Evolutionary conservation across 2,888 invertebrate genomes (phyloP), one percentile per base, ranked within the genome.

Genomic region (Heliconius ethilla): DNA sequence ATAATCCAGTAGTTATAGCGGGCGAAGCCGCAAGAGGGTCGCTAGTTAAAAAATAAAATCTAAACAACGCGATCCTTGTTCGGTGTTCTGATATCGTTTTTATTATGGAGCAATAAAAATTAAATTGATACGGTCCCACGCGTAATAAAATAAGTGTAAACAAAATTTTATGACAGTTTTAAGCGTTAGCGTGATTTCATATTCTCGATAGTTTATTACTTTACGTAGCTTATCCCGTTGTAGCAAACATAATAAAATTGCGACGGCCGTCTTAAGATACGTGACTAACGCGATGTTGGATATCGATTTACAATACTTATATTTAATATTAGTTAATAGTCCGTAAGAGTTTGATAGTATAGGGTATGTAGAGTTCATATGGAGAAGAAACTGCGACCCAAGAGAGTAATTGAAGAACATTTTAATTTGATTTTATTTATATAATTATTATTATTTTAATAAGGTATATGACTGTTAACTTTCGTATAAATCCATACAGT

Each of bases 171-270:
- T 72, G 77, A 78, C 76, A 78, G 76, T 79, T 81, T 81, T 76
- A 79, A 78, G 62, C 75, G 74, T 75, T 77, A 69, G 79, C 70
- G 65, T 51, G 62, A 72, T 76, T 81, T 78, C 79, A 79, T 81
- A 78, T 81, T 79, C 78, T 75, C 70, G 77, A 77, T 77, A 81
- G 78, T 80, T 82, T 81, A 83, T 81, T 81, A 76, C 81, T 79
- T 81, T 81, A 82, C 80, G 75, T 81, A 77, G 78, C 78, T 81
- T 82, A 82, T 79, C 79, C 80, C 72, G 78, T 79, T 79, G 77
- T 75, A 73, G 80, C 78, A 81, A 74, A 59, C 67, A 72, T 72
- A 75, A 77, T 67, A 75, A 75, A 75, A 77, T 79, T 75, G 77
- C 45, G 73, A 77, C 67, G 59, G 62, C 45, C 40, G 72, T 75